phyloP scores from a whole-genome alignment of 2,113 vertebrate genomes.

The Tragelaphus strepsiceros region DNA sequence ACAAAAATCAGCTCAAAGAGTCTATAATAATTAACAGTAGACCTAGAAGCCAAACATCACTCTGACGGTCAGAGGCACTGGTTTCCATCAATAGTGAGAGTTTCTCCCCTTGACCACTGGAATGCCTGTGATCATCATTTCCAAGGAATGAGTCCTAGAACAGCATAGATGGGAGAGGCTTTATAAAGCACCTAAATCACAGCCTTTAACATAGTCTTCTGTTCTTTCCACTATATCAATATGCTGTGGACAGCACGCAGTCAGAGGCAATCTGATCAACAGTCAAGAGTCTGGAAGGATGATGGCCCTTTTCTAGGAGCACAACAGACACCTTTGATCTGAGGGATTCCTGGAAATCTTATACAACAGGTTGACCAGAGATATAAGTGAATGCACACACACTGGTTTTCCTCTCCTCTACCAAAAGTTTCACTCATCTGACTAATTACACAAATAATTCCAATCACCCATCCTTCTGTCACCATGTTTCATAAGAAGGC shows the following conservation, averaged over 20 bases:
- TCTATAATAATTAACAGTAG: background rate
- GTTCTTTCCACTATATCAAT: background rate
- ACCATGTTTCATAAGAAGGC: background rate
- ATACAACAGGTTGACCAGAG: background rate
- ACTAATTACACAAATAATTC: background rate
- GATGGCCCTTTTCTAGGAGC: background rate
- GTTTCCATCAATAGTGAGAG: background rate
- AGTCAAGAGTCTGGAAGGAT: background rate
- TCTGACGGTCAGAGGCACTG: background rate
- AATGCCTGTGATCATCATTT: background rate
- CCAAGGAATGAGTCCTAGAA: background rate
- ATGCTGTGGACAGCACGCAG: background rate
- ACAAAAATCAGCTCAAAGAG: background rate
- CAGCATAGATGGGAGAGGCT: background rate
- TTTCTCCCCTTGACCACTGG: background rate
- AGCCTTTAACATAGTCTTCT: background rate
- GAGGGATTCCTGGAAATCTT: background rate
- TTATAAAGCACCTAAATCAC: background rate
- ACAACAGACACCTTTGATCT: background rate
- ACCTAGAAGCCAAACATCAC: background rate
- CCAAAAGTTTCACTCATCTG: background rate
- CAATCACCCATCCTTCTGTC: background rate
- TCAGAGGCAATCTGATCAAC: background rate
- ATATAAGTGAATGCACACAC: background rate
- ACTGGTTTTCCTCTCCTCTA: background rate